A percentile compares a stretch with the other conserved stretches of the same genome.
Conservation (phyloP, 2,888 invertebrate genomes). For the Leucoma salicis region DNA sequence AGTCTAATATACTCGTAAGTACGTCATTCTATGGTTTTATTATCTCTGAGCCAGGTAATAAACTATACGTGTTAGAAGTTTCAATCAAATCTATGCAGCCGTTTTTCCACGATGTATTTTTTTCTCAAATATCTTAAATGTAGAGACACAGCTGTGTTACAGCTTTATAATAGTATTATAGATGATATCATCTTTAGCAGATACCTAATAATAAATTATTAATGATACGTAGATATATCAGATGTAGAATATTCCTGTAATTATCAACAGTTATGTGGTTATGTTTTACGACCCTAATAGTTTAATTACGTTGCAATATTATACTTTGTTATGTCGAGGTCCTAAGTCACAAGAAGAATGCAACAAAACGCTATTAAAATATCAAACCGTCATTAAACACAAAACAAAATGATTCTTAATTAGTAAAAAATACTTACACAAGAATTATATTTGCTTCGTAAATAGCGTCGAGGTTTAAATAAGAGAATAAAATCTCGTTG, state of each 20-base stretch:
- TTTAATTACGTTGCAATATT: conserved; percentile 1
- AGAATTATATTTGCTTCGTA: too few species aligned
- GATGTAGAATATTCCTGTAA: background rate
- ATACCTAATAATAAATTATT: too few species aligned
- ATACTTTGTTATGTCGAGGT: background rate
- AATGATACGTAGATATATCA: too few species aligned
- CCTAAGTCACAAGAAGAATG: background rate
- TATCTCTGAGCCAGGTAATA: too few species aligned
- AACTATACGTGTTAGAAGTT: too few species aligned
- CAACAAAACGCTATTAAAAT: background rate
- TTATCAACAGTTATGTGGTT: background rate
- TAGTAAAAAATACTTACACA: background rate
- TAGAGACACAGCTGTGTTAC: background rate
- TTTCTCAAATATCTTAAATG: background rate
- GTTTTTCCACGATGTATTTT: too few species aligned
- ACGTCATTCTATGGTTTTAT: too few species aligned
- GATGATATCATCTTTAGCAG: too few species aligned
- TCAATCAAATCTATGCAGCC: too few species aligned
- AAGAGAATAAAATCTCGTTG: too few species aligned
- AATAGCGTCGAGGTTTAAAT: too few species aligned
- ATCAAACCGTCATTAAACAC: background rate
- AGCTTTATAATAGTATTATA: background rate
- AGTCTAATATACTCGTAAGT: too few species aligned
- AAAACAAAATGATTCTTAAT: background rate
- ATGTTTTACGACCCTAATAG: conserved; percentile 3